Conservation (phyloP, 2,888 invertebrate genomes). For the Apotomis capreana region DNA sequence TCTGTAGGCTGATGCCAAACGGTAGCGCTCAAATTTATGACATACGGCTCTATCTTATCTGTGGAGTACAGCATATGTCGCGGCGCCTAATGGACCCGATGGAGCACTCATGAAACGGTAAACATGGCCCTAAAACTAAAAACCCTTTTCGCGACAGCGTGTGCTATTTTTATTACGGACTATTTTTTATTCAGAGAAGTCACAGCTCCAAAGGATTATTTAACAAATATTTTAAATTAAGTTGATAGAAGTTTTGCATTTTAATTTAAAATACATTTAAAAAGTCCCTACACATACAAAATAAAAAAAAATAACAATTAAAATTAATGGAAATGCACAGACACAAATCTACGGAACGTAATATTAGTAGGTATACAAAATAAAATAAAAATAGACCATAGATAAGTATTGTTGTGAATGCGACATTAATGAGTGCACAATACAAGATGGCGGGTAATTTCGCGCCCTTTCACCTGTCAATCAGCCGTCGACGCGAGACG, state of each 20-base stretch:
- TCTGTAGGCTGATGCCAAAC: conserved; percentile 76
- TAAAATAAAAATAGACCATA: too few relatives aligned
- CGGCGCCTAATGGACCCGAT: conserved; percentile 72
- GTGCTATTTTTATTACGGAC: conserved; percentile 59
- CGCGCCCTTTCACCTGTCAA: conserved; percentile 81
- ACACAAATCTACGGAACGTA: too few relatives aligned
- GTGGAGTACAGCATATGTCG: conserved; percentile 76
- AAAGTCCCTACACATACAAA: too few relatives aligned
- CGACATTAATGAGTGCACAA: conserved; percentile 55
- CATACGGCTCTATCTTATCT: conserved; percentile 83
- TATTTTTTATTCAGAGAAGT: conserved; percentile 42
- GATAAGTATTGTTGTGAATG: conserved; percentile 22
- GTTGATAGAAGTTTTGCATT: too few relatives aligned
- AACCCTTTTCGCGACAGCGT: conserved; percentile 61
- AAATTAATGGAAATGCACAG: too few relatives aligned
- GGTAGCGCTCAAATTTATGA: conserved; percentile 78
- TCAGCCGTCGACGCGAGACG: conserved; percentile 68
- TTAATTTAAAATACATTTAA: too few relatives aligned
- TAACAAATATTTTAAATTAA: too few relatives aligned
- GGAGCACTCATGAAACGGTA: conserved; percentile 47
- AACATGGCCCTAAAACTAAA: conserved; percentile 73
- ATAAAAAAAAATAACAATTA: too few relatives aligned
- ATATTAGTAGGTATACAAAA: too few relatives aligned
- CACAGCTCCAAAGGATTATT: too few relatives aligned
- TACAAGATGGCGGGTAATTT: conserved; percentile 66